These are phyloP conservation scores for Ditylenchus weischeri DNA, from an alignment of 2,888 invertebrate genomes.

Conservation along the genomic window DNA sequence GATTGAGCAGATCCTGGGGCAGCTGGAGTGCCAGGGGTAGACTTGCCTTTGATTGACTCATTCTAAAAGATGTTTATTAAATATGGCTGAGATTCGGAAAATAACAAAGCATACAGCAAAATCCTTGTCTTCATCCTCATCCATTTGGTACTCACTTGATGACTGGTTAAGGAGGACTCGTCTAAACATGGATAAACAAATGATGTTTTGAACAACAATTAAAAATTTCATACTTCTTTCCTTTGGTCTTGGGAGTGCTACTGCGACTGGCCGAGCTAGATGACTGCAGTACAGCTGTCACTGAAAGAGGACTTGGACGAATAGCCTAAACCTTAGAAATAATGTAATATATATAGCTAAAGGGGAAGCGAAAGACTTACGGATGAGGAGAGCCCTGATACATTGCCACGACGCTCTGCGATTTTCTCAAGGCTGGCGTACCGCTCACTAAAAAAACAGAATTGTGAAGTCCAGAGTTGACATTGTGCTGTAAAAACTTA, in stretches of 20 bases:
- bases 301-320: neutral
- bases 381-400: neutral
- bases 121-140: neutral
- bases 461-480: neutral
- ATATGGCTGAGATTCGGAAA: neutral
- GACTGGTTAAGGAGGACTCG: too few relatives aligned
- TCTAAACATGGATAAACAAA: too few relatives aligned
- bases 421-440: conserved; percentile 23
- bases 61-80: neutral
- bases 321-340: neutral
- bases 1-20: neutral
- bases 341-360: neutral
- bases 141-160: too few relatives aligned
- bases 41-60: neutral
- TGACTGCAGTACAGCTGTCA: neutral
- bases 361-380: neutral
- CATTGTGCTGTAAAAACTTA: neutral
- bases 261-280: neutral
- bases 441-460: conserved; percentile 9
- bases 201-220: neutral
- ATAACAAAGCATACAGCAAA: neutral
- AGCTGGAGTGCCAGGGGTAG: neutral
- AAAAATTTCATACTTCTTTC: neutral
- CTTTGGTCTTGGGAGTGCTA: conserved; percentile 3
- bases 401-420: conserved; percentile 15